These are phyloP conservation scores for Acropora yongei DNA, from an alignment of 64 coral and sea anemone genomes.

Conservation along the genomic window DNA sequence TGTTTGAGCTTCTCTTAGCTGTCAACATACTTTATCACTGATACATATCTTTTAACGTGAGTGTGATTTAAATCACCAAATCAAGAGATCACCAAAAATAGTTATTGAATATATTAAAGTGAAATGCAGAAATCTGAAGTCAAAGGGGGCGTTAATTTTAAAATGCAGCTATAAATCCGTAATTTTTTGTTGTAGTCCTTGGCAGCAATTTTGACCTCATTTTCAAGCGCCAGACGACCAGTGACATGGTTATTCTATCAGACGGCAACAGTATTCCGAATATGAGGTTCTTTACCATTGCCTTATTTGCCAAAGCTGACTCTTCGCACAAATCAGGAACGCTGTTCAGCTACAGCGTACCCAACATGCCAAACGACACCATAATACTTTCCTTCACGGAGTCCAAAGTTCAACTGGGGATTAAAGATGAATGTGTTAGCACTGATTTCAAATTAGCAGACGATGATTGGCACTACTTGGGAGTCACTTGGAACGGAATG, in stretches of 20 bases:
- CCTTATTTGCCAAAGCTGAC: conserved; percentile 57
- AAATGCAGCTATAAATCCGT: neutral
- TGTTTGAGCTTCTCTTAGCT: too few relatives aligned
- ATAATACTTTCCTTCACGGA: conserved; percentile 59
- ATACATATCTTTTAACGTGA: too few relatives aligned
- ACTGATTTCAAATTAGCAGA: conserved; percentile 48
- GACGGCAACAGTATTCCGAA: conserved; percentile 46
- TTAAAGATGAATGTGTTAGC: conserved; percentile 43
- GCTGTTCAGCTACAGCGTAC: conserved; percentile 58
- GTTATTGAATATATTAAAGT: too few relatives aligned
- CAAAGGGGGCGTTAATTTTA: too few relatives aligned
- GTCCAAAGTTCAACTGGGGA: conserved; percentile 23
- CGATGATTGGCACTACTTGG: conserved; percentile 63
- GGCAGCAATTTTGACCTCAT: conserved; percentile 62
- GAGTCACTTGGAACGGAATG: conserved; percentile 45
- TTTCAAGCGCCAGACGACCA: conserved; percentile 39
- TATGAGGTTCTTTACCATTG: conserved; percentile 43
- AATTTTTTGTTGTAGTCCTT: conserved; percentile 48
- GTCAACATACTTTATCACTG: too few relatives aligned
- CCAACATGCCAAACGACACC: conserved; percentile 8
- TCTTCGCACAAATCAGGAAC: conserved; percentile 46
- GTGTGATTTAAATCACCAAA: too few relatives aligned
- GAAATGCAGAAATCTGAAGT: too few relatives aligned
- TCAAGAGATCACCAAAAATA: too few relatives aligned
- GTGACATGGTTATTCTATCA: conserved; percentile 61